phyloP scores from a whole-genome alignment of 2,888 invertebrate genomes.

The Azorinus chamasolen region DNA sequence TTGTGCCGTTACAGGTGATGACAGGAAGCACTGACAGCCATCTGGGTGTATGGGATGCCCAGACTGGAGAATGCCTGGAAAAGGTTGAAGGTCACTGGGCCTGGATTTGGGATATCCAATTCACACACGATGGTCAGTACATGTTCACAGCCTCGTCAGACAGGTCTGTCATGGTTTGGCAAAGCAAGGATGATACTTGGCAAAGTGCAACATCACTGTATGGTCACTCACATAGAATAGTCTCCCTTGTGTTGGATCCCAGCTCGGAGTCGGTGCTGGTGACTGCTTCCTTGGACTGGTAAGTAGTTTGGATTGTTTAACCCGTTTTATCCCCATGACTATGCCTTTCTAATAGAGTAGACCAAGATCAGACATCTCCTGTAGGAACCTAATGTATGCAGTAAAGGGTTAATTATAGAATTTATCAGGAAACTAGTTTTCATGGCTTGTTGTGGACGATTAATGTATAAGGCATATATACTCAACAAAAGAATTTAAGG shows the following conservation, averaged over 20 bases:
- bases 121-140: conserved; percentile 63
- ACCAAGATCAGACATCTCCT: no score
- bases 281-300: conserved; percentile 46
- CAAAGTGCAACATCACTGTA: conserved; percentile 27
- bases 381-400: no score
- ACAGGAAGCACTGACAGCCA: conserved; percentile 30
- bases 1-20: conserved; percentile 35
- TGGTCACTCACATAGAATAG: conserved; percentile 44
- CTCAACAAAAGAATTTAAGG: no score
- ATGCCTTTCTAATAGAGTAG: no score
- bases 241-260: conserved; percentile 17
- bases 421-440: no score
- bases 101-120: conserved; percentile 61
- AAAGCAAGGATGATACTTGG: conserved; percentile 16
- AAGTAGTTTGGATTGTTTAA: no score
- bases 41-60: conserved; percentile 30
- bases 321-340: no score
- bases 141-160: conserved; percentile 74
- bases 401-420: no score
- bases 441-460: no score
- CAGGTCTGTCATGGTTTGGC: conserved; percentile 38
- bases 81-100: conserved; percentile 24
- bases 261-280: conserved; percentile 22
- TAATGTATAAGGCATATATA: no score
- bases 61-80: neutral